Conservation (phyloP, 2,113 vertebrate genomes). For the Sigmodon hispidus region DNA sequence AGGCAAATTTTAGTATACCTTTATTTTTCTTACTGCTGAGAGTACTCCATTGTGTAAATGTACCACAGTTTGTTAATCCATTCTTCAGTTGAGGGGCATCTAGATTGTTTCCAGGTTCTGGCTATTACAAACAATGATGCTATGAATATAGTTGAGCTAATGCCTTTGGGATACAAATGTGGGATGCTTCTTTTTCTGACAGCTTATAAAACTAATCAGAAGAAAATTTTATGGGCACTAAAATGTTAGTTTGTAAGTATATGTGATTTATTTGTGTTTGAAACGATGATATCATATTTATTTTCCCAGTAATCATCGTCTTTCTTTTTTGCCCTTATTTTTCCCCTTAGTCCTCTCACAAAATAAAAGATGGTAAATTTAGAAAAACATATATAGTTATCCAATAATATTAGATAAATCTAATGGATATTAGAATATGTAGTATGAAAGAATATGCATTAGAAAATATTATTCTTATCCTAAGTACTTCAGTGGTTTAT, state of each 20-base stretch:
- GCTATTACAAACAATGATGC: too few species aligned
- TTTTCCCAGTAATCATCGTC: background rate
- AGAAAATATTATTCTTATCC: background rate
- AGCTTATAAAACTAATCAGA: constrained; percentile 4
- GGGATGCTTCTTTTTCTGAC: background rate
- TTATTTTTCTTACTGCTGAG: too few species aligned
- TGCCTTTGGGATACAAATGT: too few species aligned
- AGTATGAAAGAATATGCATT: background rate
- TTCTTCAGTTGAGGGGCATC: too few species aligned
- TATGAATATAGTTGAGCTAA: too few species aligned
- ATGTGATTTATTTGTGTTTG: background rate
- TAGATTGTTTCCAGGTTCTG: too few species aligned
- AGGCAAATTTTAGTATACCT: too few species aligned
- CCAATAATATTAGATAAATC: background rate
- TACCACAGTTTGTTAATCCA: too few species aligned
- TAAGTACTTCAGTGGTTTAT: background rate
- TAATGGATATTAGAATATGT: background rate
- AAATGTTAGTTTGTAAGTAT: background rate
- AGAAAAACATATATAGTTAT: background rate
- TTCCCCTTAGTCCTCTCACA: background rate
- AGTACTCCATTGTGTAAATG: too few species aligned
- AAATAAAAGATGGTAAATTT: background rate
- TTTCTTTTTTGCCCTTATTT: background rate
- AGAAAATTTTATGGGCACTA: constrained; percentile 17
- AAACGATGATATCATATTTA: background rate